Evolutionary conservation across 1,140 invertebrate species (phyloP).

Genomic region (Dendrolimus kikuchii): DNA sequence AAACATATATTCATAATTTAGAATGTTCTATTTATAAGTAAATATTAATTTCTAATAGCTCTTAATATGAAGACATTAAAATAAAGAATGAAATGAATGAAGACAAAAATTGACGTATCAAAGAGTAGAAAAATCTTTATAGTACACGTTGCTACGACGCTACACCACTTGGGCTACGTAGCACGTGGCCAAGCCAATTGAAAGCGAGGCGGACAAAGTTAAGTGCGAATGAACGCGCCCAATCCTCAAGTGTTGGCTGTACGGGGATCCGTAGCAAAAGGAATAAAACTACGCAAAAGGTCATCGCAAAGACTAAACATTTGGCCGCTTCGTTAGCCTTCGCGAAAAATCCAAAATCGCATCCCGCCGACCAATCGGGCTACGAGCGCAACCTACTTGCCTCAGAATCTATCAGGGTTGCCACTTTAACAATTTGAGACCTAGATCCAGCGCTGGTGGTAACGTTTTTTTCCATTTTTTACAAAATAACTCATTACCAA

Average conservation of each 20-base stretch:
- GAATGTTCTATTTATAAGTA: no score
- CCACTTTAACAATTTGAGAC: no score
- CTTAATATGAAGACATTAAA: no score
- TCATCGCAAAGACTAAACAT: constrained; percentile 63
- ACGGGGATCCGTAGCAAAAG: constrained; percentile 38
- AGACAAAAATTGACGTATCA: no score
- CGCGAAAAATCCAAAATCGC: constrained; percentile 39
- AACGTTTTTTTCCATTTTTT: no score
- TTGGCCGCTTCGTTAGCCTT: constrained; percentile 55
- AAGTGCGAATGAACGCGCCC: constrained; percentile 62
- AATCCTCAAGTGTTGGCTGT: constrained; percentile 57
- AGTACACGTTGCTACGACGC: background rate
- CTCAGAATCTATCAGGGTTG: constrained; percentile 27
- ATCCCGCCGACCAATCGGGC: constrained; percentile 52
- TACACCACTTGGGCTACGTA: constrained; percentile 9
- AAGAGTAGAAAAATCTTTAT: no score
- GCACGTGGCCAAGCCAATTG: constrained; percentile 24
- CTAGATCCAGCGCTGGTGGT: no score
- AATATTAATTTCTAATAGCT: no score
- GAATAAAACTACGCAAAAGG: constrained; percentile 43
- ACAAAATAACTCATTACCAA: no score
- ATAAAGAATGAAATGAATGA: no score
- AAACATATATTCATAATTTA: no score
- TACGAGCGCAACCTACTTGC: constrained; percentile 61
- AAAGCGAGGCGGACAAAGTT: constrained; percentile 42